Evolutionary conservation across 2,797 vertebrate species (phyloP).

Genomic region (Pipistrellus kuhlii): DNA sequence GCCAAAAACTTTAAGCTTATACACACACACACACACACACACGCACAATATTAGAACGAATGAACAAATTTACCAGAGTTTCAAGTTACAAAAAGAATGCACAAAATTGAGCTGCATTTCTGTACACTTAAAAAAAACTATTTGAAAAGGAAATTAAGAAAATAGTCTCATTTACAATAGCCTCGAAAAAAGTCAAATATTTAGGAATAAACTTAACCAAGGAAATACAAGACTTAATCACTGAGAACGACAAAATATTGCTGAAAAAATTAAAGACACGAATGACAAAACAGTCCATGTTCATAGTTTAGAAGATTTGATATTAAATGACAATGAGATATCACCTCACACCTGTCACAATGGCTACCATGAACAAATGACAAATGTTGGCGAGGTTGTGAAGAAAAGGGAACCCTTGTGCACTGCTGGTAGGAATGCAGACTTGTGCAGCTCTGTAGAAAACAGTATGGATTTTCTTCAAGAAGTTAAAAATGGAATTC

Average conservation of each 20-base stretch:
- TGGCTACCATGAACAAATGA: neutral
- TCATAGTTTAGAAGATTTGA: neutral
- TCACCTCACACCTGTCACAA: neutral
- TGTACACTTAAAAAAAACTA: neutral
- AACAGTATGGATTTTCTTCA: neutral
- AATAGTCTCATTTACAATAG: neutral
- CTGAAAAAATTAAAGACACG: neutral
- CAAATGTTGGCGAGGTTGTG: neutral
- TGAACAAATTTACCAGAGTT: neutral
- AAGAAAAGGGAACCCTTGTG: neutral
- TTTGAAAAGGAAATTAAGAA: constrained; percentile 7
- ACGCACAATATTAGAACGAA: neutral
- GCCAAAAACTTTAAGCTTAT: neutral
- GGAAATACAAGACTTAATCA: neutral
- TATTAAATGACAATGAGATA: neutral
- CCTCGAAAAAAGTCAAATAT: neutral
- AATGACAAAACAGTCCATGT: neutral
- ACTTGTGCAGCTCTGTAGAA: neutral
- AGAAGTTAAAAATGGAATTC: neutral
- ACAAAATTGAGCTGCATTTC: neutral
- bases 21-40: neutral
- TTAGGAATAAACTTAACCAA: neutral
- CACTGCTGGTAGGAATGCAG: neutral
- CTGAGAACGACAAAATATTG: neutral
- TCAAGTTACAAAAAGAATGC: neutral